These are phyloP conservation scores for Mus musculus DNA, from an alignment of 2,113 vertebrate species.

Conservation along the genomic window DNA sequence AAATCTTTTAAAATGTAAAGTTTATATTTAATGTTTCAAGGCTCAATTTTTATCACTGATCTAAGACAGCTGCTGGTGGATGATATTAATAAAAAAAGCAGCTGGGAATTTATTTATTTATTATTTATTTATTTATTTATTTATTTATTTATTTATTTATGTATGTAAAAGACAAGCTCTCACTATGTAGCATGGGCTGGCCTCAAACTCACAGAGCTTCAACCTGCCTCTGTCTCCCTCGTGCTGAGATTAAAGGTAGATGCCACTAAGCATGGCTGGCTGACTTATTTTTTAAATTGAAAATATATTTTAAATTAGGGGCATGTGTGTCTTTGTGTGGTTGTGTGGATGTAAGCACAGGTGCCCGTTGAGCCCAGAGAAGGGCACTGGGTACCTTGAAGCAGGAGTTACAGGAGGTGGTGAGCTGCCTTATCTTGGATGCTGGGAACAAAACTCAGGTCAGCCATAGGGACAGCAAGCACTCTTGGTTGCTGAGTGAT, in stretches of 20 bases:
- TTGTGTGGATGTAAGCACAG: background rate
- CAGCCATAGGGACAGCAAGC: background rate
- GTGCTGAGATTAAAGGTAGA: background rate
- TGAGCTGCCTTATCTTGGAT: too few relatives aligned
- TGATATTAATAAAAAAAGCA: conserved; percentile 45
- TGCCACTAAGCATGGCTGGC: too few relatives aligned
- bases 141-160: conserved; percentile 10
- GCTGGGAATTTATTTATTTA: background rate
- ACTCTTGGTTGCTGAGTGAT: too few relatives aligned
- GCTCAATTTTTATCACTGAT: background rate
- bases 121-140: background rate
- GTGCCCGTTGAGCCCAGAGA: too few relatives aligned
- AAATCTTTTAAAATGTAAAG: background rate
- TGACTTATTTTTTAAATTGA: background rate
- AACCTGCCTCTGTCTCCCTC: background rate
- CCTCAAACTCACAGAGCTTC: background rate
- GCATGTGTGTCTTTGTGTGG: background rate
- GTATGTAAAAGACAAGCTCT: background rate
- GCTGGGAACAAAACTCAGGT: background rate
- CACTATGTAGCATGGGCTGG: background rate
- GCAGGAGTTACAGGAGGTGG: background rate
- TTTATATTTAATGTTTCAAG: background rate
- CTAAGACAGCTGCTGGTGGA: conserved; percentile 32
- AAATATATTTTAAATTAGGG: too few relatives aligned
- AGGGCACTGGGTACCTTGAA: background rate